These are phyloP conservation scores for Trachelus tabidus DNA, from an alignment of 2,888 invertebrate species.

Conservation along the genomic window DNA sequence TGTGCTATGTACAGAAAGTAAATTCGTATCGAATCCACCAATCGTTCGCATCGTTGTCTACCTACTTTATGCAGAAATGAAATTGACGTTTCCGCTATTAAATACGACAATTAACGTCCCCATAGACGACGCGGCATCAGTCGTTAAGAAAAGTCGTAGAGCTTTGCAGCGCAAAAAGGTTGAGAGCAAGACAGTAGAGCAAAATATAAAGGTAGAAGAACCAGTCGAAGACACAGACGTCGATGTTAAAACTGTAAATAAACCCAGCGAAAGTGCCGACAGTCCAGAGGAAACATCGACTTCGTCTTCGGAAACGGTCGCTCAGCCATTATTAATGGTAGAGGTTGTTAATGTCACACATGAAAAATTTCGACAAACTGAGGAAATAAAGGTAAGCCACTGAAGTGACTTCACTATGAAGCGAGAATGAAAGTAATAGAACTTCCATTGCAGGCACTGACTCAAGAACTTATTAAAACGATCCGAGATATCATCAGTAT, in stretches of 20 bases:
- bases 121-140: conserved; percentile 79
- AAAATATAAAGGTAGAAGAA: conserved; percentile 19
- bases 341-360: conserved; percentile 94
- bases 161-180: conserved; percentile 47
- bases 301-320: conserved; percentile 15
- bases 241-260: conserved; percentile 13
- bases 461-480: conserved; percentile 97
- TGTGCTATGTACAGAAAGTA: too few species aligned
- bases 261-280: conserved; percentile 10
- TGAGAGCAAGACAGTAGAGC: conserved; percentile 33
- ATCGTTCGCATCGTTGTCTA: background rate
- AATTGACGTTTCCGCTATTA: conserved; percentile 85
- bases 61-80: conserved; percentile 71
- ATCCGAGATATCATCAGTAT: conserved; percentile 97
- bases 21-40: too few species aligned
- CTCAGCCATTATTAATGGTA: conserved; percentile 83
- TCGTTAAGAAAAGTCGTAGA: conserved; percentile 59
- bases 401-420: background rate
- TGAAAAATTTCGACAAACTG: conserved; percentile 88
- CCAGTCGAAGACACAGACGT: conserved; percentile 20
- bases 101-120: conserved; percentile 85
- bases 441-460: conserved; percentile 75
- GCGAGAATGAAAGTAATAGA: background rate
- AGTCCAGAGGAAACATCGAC: conserved; percentile 21
- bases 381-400: conserved; percentile 84